phyloP scores from a whole-genome alignment of 35 echinoderm and acorn worm species.

The Anneissia japonica region DNA sequence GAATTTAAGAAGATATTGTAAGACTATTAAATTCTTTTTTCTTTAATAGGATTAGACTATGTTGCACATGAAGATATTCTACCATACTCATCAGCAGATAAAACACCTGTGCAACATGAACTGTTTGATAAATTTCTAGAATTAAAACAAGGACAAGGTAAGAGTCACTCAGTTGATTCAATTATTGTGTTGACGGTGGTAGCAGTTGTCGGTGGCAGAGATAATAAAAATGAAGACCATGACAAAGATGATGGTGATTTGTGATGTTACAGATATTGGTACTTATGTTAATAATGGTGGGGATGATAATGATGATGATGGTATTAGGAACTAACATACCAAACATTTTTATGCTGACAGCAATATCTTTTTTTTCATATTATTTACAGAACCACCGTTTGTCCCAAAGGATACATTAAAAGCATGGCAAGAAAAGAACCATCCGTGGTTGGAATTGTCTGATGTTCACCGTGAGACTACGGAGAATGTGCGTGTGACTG shows the following conservation, averaged over 20 bases:
- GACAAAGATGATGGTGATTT: too few species aligned
- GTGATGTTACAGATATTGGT: too few species aligned
- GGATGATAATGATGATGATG: too few species aligned
- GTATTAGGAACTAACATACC: too few species aligned
- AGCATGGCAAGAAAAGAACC: constrained; percentile 97
- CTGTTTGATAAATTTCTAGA: constrained; percentile 96
- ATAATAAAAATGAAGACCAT: too few species aligned
- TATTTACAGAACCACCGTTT: constrained; percentile 70
- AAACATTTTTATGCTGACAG: too few species aligned
- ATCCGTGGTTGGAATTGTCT: constrained; percentile 91
- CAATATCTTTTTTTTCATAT: too few species aligned
- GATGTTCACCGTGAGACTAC: constrained; percentile 94
- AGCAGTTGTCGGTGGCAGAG: too few species aligned
- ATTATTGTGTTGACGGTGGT: too few species aligned
- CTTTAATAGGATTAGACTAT: constrained; percentile 75
- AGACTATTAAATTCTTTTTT: too few species aligned
- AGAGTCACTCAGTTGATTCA: not conserved
- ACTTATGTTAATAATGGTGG: too few species aligned
- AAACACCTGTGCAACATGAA: constrained; percentile 74
- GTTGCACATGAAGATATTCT: constrained; percentile 96
- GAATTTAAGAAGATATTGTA: too few species aligned
- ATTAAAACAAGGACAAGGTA: constrained; percentile 66
- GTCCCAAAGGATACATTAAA: constrained; percentile 70
- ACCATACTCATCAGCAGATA: constrained; percentile 76
- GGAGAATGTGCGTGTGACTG: constrained; percentile 84